Conservation (phyloP, 2,797 vertebrate species). For the Zalophus californianus region DNA sequence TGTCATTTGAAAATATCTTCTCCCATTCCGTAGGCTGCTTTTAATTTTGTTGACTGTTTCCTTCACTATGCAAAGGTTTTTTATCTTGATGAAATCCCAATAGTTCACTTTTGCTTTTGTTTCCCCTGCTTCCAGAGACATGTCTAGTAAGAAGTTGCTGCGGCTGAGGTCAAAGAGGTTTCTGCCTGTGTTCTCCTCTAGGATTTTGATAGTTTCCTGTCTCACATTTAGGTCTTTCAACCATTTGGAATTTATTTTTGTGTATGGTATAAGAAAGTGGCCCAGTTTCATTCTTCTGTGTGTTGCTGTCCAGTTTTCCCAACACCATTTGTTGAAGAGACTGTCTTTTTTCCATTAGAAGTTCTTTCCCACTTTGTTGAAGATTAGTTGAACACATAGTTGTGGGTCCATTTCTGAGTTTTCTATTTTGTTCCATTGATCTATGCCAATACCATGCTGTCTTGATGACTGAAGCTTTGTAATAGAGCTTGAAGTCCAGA, state of each 20-base stretch:
- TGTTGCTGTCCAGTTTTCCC: too few species aligned
- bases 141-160: too few species aligned
- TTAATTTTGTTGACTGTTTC: not conserved
- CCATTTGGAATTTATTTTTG: too few species aligned
- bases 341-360: too few species aligned
- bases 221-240: too few species aligned
- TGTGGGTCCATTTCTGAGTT: not conserved
- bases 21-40: not conserved
- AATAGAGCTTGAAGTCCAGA: not conserved
- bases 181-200: too few species aligned
- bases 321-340: too few species aligned
- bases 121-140: not conserved
- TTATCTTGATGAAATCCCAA: not conserved
- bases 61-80: not conserved
- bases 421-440: not conserved
- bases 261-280: too few species aligned
- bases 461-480: not conserved
- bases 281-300: too few species aligned
- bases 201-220: too few species aligned
- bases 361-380: not conserved
- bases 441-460: not conserved
- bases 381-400: not conserved
- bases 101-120: not conserved
- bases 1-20: not conserved
- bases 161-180: too few species aligned